Base-by-base conservation (phyloP, 2,113 vertebrate species). In the Archilochus colubris region DNA sequence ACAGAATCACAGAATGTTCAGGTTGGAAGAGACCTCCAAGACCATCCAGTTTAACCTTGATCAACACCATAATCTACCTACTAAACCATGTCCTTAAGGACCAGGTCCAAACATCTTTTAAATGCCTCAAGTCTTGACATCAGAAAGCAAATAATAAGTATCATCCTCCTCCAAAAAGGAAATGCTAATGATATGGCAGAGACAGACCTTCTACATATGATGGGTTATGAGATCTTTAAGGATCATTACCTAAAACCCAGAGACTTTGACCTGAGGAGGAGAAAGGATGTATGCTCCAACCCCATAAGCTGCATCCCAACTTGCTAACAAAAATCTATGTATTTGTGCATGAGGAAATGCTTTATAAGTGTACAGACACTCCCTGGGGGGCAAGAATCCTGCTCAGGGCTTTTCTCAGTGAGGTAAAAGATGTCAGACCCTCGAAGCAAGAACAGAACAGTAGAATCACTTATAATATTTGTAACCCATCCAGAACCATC, bases 131-230 rank as follows among this genome's bases (percentile, higher is more conserved):
- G 40, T 38, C 31, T 68, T 53, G 25, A 36, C n/a, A 43, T 3
- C 4, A 88, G 46, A 69, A 81, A 62, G 14, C 16, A 57, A 64
- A 62, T 48, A 30, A 40, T 54, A 61, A 64, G 58, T 30, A 69
- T 8, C 4, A 6, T 0, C 1, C 2, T 24, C 12, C 5, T 40
- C 4, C 51, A 63, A 27, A 20, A 17, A 48, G 28, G 28, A 70
- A 25, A n/a, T 44, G 20, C 11, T 86, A 80, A 14, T 10, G 14
- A 11, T 51, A 38, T 7, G 12, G n/a, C 66, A 82, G 7, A 44
- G 30, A 51, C 6, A 74, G 30, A 20, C 12, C 43, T 72, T 43
- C 27, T 59, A 54, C 44, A 21, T 64, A 9, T 17, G 10, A 23
- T 14, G 19, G 17, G 12, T 48, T 28, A 43, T 44, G 54, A 62